Evolutionary conservation across 2,113 vertebrate genomes (phyloP), one percentile per base, ranked within the genome.

Genomic region (Gymnobelideus leadbeateri): DNA sequence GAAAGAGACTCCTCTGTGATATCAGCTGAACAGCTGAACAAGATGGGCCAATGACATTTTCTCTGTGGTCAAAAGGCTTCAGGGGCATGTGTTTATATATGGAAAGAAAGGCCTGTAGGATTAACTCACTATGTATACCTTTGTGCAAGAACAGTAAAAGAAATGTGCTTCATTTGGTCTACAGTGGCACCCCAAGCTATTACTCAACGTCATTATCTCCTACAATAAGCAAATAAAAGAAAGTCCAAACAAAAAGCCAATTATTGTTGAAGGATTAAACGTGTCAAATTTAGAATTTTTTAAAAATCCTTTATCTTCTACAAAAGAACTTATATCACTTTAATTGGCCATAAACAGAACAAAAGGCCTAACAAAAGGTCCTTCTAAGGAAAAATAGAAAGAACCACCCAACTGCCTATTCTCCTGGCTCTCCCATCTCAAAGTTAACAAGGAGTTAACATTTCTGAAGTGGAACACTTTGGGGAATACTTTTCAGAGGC

Each of bases 131-230:
- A 68, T 95, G 92, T 95, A 98, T 93, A 97, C 94, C 96, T 92
- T 90, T 91, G 43, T 91, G 96, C 96, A 97, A 98, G 89, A 90
- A 90, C 94, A 97, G 93, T 96, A 93, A 97, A 97, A 97, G 92
- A 94, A 97, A 97, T 98, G 96, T 53, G 95, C 57, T 92, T 97
- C 92, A 95, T 98, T 98, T 98, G 96, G 93, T 96, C 84, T 12
- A 93, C 46, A 96, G 93, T 61, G 95, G 94, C 89, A 98, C 97
- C 96, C 91, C 95, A 96, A 97, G 97, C 96, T 97, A 97, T 96
- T 97, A 96, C 95, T 97, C 96, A 96, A 95, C 93, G 95, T 97
- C 96, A 97, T 95, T 98, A 97, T 94, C 57, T 68, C 57, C 28
- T 31, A 61, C 28, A 61, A 37, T 96, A 94, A 91, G 89, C 47